phyloP scores from a whole-genome alignment of 2,113 vertebrate genomes.

The Oreocharis arfaki region DNA sequence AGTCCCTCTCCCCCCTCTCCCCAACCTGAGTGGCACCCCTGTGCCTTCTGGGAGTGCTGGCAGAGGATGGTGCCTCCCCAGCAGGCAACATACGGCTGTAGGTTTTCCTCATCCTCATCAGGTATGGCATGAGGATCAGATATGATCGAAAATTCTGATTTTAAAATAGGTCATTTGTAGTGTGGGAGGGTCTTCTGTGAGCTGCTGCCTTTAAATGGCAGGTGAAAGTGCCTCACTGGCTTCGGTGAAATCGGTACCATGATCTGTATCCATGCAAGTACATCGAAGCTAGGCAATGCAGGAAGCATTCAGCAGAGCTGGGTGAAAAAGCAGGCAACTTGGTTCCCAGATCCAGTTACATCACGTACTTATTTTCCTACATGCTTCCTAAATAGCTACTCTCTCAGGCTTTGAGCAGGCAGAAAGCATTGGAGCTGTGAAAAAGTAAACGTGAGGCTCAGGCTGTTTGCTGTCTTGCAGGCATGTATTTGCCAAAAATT shows the following conservation, averaged over 20 bases:
- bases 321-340: neutral
- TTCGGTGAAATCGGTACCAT: neutral
- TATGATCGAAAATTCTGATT: neutral
- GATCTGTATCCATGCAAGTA: neutral
- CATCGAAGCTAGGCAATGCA: accelerated
- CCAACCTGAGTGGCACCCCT: neutral
- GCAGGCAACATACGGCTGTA: accelerated
- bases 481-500: neutral
- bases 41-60: neutral
- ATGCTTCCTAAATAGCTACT: neutral
- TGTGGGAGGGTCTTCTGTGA: neutral
- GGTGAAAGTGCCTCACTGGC: neutral
- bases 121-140: neutral
- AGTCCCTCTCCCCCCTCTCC: accelerated
- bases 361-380: neutral
- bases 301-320: neutral
- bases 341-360: neutral
- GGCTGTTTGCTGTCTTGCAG: neutral
- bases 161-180: neutral
- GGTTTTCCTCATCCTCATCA: neutral
- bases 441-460: neutral
- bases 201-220: neutral
- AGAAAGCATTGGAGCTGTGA: neutral
- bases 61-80: neutral
- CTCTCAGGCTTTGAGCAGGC: neutral